These are phyloP conservation scores for Osmerus eperlanus DNA, from an alignment of 2,113 vertebrate genomes.

Conservation along the genomic window DNA sequence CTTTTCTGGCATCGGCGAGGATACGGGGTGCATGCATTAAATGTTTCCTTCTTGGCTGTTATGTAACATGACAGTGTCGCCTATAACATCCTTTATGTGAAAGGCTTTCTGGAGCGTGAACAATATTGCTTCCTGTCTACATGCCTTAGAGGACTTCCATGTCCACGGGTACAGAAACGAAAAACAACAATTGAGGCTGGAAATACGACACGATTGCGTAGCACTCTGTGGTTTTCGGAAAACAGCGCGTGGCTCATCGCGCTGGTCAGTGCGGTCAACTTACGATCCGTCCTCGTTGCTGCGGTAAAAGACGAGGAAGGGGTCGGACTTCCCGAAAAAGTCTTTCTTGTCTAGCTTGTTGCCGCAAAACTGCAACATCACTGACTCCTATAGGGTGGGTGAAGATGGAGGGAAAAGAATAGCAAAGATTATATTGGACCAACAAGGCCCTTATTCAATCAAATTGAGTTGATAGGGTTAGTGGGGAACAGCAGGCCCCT, in stretches of 20 bases:
- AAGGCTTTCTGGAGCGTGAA: conserved; percentile 50
- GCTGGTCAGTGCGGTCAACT: conserved; percentile 37
- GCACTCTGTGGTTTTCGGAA: not conserved
- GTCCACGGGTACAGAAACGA: not conserved
- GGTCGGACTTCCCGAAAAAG: conserved; percentile 91
- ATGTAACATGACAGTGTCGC: conserved; percentile 41
- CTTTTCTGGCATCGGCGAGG: conserved; percentile 12
- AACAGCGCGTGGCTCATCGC: not conserved
- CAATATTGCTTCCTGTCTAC: conserved; percentile 5
- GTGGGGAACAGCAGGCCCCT: too few relatives aligned
- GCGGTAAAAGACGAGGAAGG: conserved; percentile 86
- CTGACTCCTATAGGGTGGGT: conserved; percentile 76
- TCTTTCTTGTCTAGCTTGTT: conserved; percentile 93
- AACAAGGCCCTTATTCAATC: not conserved
- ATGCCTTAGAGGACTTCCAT: conserved; percentile 13
- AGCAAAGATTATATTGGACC: not conserved
- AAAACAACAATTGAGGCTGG: not conserved
- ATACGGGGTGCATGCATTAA: conserved; percentile 7
- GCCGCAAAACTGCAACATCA: conserved; percentile 88
- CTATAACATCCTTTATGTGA: conserved; percentile 23
- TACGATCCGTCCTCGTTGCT: conserved; percentile 91
- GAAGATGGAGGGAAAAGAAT: not conserved
- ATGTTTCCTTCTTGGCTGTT: conserved; percentile 12
- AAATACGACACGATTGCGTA: not conserved
- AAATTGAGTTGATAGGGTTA: not conserved